These are phyloP conservation scores for Plusia festucae DNA, from an alignment of 2,888 invertebrate species.

Conservation along the genomic window DNA sequence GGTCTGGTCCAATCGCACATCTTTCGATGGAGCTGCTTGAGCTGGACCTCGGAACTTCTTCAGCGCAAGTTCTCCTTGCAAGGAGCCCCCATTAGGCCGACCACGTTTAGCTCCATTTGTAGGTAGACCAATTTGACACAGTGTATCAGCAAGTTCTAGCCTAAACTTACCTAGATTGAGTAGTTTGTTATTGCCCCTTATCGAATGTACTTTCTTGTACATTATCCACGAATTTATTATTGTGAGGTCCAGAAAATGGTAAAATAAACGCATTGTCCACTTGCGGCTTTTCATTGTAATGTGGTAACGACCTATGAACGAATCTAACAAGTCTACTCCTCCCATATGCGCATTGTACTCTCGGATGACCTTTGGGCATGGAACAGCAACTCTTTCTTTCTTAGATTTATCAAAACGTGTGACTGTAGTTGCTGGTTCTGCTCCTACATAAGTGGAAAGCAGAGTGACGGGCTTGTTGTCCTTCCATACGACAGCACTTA, in stretches of 20 bases:
- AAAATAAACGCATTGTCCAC: constrained; percentile 64
- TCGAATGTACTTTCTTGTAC: constrained; percentile 50
- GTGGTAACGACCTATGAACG: constrained; percentile 57
- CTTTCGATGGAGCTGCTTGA: constrained; percentile 58
- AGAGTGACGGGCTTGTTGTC: constrained; percentile 68
- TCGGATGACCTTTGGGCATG: constrained; percentile 57
- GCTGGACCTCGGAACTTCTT: constrained; percentile 62
- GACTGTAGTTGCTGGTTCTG: constrained; percentile 61
- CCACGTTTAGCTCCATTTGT: constrained; percentile 63
- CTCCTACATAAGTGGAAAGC: constrained; percentile 67
- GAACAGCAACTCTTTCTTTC: constrained; percentile 49
- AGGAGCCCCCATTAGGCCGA: constrained; percentile 60
- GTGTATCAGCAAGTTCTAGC: constrained; percentile 63
- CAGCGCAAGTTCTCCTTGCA: constrained; percentile 60
- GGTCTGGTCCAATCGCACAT: constrained; percentile 53
- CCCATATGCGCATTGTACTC: constrained; percentile 60
- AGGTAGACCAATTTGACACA: constrained; percentile 61
- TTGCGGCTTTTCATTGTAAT: constrained; percentile 63
- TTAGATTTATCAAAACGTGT: constrained; percentile 61
- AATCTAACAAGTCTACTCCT: constrained; percentile 55
- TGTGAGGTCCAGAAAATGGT: constrained; percentile 62
- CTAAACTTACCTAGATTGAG: constrained; percentile 64
- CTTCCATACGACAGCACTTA: constrained; percentile 65
- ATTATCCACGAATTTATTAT: constrained; percentile 64
- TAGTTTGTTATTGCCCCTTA: constrained; percentile 56